Conservation (phyloP, 2,888 invertebrate genomes). For the Synergus gifuensis region DNA sequence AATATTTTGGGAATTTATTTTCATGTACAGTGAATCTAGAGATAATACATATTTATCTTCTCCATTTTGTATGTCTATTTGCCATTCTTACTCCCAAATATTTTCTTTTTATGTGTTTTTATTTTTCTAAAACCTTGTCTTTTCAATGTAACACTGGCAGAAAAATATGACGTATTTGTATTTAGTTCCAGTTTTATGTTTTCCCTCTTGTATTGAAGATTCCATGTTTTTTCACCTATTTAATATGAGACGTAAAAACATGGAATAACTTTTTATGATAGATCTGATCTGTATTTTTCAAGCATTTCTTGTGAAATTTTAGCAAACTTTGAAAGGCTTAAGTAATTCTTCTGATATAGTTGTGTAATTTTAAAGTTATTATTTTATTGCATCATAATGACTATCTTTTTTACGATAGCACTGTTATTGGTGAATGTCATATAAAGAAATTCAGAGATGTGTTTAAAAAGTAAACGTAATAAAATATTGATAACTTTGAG, state of each 20-base stretch:
- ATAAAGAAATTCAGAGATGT: too few relatives aligned
- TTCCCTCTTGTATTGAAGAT: not conserved
- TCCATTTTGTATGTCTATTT: not conserved
- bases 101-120: not conserved
- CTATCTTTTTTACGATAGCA: too few relatives aligned
- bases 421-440: too few relatives aligned
- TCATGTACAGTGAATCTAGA: not conserved
- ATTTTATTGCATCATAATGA: too few relatives aligned
- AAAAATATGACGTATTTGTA: not conserved
- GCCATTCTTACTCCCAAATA: not conserved
- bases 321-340: too few relatives aligned
- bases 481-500: too few relatives aligned
- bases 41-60: not conserved
- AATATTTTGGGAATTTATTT: not conserved
- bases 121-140: not conserved
- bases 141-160: not conserved
- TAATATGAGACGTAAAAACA: not conserved
- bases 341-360: too few relatives aligned
- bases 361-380: too few relatives aligned
- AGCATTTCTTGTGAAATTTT: too few relatives aligned
- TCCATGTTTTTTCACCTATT: not conserved
- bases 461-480: too few relatives aligned
- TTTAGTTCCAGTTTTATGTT: not conserved
- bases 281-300: too few relatives aligned
- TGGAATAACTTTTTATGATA: too few relatives aligned